These are phyloP conservation scores for Psittacara wagleri DNA, from an alignment of 2,113 vertebrate genomes.

Conservation along the genomic window DNA sequence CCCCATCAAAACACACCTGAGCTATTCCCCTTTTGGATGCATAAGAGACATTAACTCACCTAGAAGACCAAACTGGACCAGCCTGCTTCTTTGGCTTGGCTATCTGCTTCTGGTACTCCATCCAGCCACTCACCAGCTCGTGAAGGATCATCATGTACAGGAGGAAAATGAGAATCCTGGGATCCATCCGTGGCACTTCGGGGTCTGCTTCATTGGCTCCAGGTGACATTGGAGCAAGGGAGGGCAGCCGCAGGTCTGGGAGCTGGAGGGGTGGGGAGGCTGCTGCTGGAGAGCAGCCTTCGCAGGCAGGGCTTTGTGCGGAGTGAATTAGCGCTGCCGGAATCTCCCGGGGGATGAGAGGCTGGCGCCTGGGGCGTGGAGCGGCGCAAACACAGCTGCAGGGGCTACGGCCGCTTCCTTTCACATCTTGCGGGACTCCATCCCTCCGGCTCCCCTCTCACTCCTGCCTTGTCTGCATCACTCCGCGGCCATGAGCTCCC, in stretches of 20 bases:
- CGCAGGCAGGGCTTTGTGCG: neutral
- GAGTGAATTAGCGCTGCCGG: neutral
- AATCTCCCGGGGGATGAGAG: neutral
- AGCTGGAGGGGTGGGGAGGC: neutral
- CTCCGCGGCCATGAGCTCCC: neutral
- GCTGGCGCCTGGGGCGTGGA: neutral
- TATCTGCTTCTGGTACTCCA: slow-evolving; percentile 84
- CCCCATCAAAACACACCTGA: neutral
- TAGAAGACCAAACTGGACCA: slow-evolving; percentile 74
- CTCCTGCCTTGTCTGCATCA: neutral
- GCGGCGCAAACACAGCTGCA: neutral
- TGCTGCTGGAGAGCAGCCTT: neutral
- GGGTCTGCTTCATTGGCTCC: slow-evolving; percentile 50
- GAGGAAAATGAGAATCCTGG: slow-evolving; percentile 87
- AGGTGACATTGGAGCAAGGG: slow-evolving; percentile 30
- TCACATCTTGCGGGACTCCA: neutral
- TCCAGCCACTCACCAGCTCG: slow-evolving; percentile 87
- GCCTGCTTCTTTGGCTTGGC: slow-evolving; percentile 78
- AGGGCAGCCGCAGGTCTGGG: neutral
- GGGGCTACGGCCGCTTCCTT: neutral
- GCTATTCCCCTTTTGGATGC: neutral
- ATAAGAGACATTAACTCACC: slow-evolving; percentile 60
- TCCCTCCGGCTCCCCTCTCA: neutral
- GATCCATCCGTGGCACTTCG: slow-evolving; percentile 80
- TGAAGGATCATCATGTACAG: slow-evolving; percentile 88